Evolutionary conservation across 2,113 vertebrate genomes (phyloP), one percentile per base, ranked within the genome.

Genomic region (Hypanus sabinus): DNA sequence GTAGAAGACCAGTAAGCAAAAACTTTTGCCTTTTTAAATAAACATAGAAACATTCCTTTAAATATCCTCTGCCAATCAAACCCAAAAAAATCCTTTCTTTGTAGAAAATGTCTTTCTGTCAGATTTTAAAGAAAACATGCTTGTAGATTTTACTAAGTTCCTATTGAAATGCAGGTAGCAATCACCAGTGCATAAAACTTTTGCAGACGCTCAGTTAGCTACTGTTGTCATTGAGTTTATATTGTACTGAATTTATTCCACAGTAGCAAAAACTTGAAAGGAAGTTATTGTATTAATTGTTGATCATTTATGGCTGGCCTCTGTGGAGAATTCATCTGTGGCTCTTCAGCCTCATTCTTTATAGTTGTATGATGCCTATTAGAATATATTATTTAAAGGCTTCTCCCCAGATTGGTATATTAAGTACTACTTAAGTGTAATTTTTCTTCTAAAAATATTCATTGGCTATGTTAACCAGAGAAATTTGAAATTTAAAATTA

Each of bases 1-100:
- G 94, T n/a, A 10, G 96, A 97, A 94, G 94, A 95, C 94, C 96
- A 96, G 97, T 97, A 95, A 27, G 96, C 96, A 22, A 93, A 94
- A 12, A 94, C 70, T 91, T 91, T n/a, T 46, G 3, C 38, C 36
- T 46, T 46, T 38, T 16, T 88, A 6, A 88, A 88, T 62, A 16
- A 88, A 88, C 33, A 30, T 33, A 3, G 14, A 90, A 65, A 65
- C 33, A 62, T 33, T 18, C 65, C 9, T 88, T 33, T 33, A 33
- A 87, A 60, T 27, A 88, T 88, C 30, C 71, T 73, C 18, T 22
- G 3, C 71, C 22, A 73, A 24, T 20, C 16, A 73, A 22, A 73
- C 71, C 22, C 71, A 16, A 73, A 20, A 73, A 60, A 57, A 30
- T 60, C 30, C 1, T 65, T 90, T 8, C 8, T 90, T n/a, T n/a